Percentiles rank a stretch among this genome's conserved stretches.
These are phyloP conservation scores for Alces alces DNA, from an alignment of 2,113 vertebrate species.

Conservation along the genomic window DNA sequence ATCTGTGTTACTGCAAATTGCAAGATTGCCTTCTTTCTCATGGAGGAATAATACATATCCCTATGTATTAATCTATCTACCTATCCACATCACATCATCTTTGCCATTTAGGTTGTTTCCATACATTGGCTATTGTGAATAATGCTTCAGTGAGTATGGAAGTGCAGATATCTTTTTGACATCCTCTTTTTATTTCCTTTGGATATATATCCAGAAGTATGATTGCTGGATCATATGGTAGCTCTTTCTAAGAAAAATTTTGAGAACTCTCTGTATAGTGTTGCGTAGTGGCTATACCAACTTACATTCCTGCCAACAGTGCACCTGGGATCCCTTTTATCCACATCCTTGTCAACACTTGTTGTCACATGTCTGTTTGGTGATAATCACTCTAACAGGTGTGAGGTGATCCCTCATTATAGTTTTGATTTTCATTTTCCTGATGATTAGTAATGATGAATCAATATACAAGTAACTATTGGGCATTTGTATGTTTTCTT, in stretches of 20 bases:
- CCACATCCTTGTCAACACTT: background rate
- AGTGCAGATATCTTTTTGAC: background rate
- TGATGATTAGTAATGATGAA: background rate
- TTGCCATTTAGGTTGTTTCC: background rate
- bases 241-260: background rate
- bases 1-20: background rate
- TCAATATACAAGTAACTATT: background rate
- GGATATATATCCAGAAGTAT: background rate
- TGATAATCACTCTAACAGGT: no score
- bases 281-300: background rate
- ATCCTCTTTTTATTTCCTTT: background rate
- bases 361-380: background rate
- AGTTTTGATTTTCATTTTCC: background rate
- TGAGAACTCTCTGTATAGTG: background rate
- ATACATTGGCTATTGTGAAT: background rate
- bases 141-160: background rate
- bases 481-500: background rate
- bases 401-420: background rate
- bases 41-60: background rate
- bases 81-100: background rate
- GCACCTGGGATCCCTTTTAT: background rate
- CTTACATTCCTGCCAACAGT: background rate
- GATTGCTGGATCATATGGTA: background rate
- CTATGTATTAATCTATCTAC: background rate
- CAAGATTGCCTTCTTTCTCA: background rate